Evolutionary conservation across 2,888 invertebrate genomes (phyloP).

Genomic region (Acronicta psi): DNA sequence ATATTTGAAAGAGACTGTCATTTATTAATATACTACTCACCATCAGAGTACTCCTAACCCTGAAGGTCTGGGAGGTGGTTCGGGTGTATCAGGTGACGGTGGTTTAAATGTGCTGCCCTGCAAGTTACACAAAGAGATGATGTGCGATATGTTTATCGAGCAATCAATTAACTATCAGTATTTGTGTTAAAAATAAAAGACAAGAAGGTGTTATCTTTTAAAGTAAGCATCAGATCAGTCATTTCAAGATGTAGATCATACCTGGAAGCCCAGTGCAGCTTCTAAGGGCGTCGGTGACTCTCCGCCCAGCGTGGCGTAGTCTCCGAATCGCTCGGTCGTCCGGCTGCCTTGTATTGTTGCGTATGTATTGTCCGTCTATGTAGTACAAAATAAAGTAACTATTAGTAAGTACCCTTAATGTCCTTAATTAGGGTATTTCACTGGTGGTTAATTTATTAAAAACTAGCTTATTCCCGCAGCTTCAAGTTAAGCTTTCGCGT

Average conservation of each 20-base stretch:
- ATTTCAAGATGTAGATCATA: conserved; percentile 39
- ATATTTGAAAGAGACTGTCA: no score
- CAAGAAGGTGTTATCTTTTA: no score
- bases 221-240: no score
- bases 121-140: neutral
- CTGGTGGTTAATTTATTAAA: no score
- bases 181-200: no score
- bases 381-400: neutral
- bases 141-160: no score
- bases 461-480: no score
- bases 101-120: conserved; percentile 93
- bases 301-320: conserved; percentile 90
- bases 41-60: conserved; percentile 76
- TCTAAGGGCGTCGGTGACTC: conserved; percentile 82
- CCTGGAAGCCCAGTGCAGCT: conserved; percentile 85
- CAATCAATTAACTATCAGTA: no score
- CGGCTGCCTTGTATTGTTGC: conserved; percentile 93
- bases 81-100: conserved; percentile 87
- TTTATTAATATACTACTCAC: conserved; percentile 48
- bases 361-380: conserved; percentile 93
- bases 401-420: no score
- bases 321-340: conserved; percentile 87
- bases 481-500: no score
- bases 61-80: conserved; percentile 82
- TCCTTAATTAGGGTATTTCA: no score